phyloP scores from a whole-genome alignment of 2,797 vertebrate species.

The Chrysocyon brachyurus region DNA sequence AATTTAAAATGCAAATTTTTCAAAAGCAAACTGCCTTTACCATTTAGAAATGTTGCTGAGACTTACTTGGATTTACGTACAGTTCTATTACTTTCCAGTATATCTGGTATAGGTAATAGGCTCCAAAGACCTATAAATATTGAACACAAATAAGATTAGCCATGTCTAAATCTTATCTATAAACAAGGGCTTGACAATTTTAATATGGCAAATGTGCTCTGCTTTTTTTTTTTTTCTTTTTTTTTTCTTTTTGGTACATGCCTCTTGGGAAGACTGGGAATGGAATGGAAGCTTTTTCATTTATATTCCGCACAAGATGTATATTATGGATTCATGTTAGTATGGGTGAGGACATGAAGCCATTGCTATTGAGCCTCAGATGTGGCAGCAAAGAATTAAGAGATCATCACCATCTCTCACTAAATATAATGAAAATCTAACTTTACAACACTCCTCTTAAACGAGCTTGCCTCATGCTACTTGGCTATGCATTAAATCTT shows the following conservation, averaged over 20 bases:
- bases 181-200: constrained; percentile 18
- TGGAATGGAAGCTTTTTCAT: constrained; percentile 26
- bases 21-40: constrained; percentile 80
- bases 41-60: constrained; percentile 73
- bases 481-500: constrained; percentile 72
- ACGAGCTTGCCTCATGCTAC: constrained; percentile 48
- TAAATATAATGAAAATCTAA: constrained; percentile 69
- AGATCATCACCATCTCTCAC: constrained; percentile 43
- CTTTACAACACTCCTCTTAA: constrained; percentile 50
- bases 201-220: constrained; percentile 25
- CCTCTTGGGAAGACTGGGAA: constrained; percentile 42
- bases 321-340: not conserved
- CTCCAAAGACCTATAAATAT: constrained; percentile 69
- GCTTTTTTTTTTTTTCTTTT: not conserved
- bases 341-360: constrained; percentile 8
- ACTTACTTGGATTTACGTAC: constrained; percentile 73
- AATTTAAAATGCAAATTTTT: constrained; percentile 82
- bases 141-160: constrained; percentile 58
- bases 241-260: not conserved
- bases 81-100: constrained; percentile 58
- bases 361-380: not conserved
- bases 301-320: constrained; percentile 34
- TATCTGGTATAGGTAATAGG: constrained; percentile 70
- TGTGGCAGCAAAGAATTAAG: constrained; percentile 53
- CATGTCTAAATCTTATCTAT: constrained; percentile 11